Conservation (phyloP, 2,113 vertebrate genomes). For the Pterocles orientalis region DNA sequence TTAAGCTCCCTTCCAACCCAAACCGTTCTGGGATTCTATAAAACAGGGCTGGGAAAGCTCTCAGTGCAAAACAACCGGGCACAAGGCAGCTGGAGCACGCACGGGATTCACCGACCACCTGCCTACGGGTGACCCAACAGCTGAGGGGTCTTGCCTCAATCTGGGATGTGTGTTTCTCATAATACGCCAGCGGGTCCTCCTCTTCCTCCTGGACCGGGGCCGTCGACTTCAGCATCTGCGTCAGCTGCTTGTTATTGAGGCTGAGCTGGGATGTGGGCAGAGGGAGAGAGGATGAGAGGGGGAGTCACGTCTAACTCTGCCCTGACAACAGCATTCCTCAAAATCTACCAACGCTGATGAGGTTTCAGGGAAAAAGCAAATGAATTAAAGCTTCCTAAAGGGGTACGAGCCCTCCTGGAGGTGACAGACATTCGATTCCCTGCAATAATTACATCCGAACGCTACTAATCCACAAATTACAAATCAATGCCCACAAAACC, state of each 20-base stretch:
- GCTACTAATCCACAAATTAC: constrained; percentile 66
- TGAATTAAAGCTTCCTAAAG: constrained; percentile 20
- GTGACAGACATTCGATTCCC: constrained; percentile 49
- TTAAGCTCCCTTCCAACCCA: no score
- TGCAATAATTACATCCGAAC: constrained; percentile 60
- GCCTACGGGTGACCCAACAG: neutral
- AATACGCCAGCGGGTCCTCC: constrained; percentile 91
- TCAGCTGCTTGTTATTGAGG: constrained; percentile 92
- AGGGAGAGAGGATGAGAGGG: neutral
- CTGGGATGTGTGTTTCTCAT: constrained; percentile 88
- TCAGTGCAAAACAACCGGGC: accelerated
- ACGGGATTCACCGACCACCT: accelerated
- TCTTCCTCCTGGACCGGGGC: constrained; percentile 81
- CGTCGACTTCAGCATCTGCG: constrained; percentile 90
- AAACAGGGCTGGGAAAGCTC: neutral
- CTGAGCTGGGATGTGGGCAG: constrained; percentile 79
- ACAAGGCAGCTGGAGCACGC: neutral
- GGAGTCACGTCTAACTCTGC: neutral
- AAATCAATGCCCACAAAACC: constrained; percentile 35
- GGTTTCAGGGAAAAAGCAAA: constrained; percentile 10
- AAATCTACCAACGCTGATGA: neutral
- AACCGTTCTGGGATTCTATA: no score
- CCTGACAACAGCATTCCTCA: neutral
- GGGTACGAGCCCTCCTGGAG: neutral
- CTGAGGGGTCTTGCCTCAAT: constrained; percentile 82